Conservation (phyloP, 2,113 vertebrate species). For the Speoplatyrhinus poulsoni region DNA sequence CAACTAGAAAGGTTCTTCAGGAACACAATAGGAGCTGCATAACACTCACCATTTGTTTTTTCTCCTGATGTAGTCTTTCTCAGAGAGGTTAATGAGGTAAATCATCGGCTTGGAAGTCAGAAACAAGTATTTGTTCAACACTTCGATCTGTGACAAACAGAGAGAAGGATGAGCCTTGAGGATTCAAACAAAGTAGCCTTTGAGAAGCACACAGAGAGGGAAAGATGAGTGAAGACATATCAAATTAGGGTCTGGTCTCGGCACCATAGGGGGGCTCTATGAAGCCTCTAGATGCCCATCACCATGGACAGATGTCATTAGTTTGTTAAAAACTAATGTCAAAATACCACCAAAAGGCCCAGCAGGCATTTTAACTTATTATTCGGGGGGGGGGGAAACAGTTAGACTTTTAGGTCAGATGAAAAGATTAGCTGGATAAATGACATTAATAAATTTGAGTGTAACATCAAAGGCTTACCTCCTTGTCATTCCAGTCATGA, state of each 20-base stretch:
- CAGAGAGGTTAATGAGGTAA: constrained; percentile 96
- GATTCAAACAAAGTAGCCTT: constrained; percentile 51
- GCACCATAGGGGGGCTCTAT: constrained; percentile 59
- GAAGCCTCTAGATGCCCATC: constrained; percentile 68
- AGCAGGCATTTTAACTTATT: constrained; percentile 51
- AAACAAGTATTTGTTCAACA: constrained; percentile 97
- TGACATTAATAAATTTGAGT: constrained; percentile 61
- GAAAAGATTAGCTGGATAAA: constrained; percentile 54
- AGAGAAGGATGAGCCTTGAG: constrained; percentile 42
- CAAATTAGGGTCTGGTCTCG: constrained; percentile 62
- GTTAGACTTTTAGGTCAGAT: constrained; percentile 62
- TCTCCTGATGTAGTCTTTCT: constrained; percentile 93
- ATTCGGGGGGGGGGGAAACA: constrained; percentile 46
- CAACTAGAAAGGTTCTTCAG: background rate
- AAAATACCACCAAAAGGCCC: constrained; percentile 48
- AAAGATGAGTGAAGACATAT: constrained; percentile 55
- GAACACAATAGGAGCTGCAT: constrained; percentile 12
- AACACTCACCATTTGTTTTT: constrained; percentile 97
- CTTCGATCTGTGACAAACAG: constrained; percentile 85
- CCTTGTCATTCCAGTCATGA: constrained; percentile 93
- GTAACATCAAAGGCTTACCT: constrained; percentile 83
- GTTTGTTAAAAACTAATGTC: constrained; percentile 57
- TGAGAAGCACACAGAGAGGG: constrained; percentile 52
- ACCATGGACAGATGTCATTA: constrained; percentile 72
- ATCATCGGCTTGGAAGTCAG: constrained; percentile 98